These are phyloP conservation scores for Danio jaintianensis DNA, from an alignment of 2,797 vertebrate species.

Conservation along the genomic window DNA sequence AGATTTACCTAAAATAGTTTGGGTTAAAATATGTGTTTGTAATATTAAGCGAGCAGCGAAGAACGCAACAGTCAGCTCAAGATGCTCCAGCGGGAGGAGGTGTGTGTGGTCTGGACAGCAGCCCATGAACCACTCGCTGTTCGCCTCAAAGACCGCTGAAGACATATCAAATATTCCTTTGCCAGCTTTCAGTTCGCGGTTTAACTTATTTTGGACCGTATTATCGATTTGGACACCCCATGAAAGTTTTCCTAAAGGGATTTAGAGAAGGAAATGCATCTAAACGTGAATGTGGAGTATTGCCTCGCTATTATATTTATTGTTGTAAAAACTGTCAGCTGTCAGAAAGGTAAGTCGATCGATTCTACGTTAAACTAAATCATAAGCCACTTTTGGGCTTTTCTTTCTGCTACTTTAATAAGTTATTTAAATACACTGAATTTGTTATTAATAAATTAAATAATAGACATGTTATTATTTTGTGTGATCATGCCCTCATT, in stretches of 20 bases:
- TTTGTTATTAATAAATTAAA: background rate
- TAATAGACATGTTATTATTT: background rate
- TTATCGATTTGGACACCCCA: background rate
- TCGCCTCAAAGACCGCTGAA: background rate
- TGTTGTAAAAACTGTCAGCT: background rate
- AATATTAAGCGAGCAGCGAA: background rate
- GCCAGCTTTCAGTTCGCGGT: background rate
- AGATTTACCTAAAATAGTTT: background rate
- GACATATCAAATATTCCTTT: background rate
- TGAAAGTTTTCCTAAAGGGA: background rate
- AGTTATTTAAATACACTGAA: background rate
- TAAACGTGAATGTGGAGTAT: conserved; percentile 9
- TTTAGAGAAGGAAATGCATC: conserved; percentile 26
- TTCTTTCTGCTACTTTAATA: background rate
- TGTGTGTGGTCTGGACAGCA: conserved; percentile 33
- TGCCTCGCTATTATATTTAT: conserved; percentile 28
- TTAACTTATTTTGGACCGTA: background rate
- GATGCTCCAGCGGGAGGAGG: conserved; percentile 28
- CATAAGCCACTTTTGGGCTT: background rate
- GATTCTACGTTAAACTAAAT: background rate
- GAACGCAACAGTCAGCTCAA: background rate
- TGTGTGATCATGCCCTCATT: background rate
- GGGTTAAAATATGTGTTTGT: background rate
- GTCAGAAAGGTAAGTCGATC: conserved; percentile 48
- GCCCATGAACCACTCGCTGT: conserved; percentile 15